Evolutionary conservation across 2,797 vertebrate species (phyloP), one percentile per base, ranked within the genome.

Genomic region (Adelosebastes latens): DNA sequence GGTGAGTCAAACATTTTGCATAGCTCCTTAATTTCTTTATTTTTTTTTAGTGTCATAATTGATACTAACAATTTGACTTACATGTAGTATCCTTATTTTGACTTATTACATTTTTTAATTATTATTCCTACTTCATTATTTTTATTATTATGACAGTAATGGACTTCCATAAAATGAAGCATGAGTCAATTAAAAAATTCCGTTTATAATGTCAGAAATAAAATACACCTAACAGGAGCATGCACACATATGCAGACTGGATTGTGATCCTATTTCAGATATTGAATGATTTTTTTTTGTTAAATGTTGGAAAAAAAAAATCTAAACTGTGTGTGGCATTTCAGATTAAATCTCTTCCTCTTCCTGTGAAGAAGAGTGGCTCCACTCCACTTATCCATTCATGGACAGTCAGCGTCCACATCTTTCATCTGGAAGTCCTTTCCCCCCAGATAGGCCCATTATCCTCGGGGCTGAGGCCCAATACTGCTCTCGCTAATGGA

Each of bases 401-500:
- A 22, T 1, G n/a, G 53, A 34, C 16, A 8, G 65, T 52, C 61
- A 8, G 32, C 74, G 27, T 83, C 77, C 1, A 27, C 66, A 18
- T 74, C 79, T 64, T 70, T 79, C 75, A 66, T 88, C 58, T 87
- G 77, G 59, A 76, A 60, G 42, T 55, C 46, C 14, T 64, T 81
- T 67, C 24, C 64, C 58, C 78, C n/a, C 32, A 70, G 73, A 76
- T 75, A 32, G 72, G 27, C 27, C 72, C 83, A 66, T 87, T 84
- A 73, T 81, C 72, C 72, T 49, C 18, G 0, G 52, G 52, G 66
- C 63, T 2, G 27, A 75, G 62, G 74, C 82, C 12, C 31, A 22
- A 31, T 81, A 72, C 75, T 49, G 9, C 25, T 89, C 75, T 71
- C 4, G 56, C 80, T 89, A 91, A 90, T 88, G 87, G 86, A 81